These are phyloP conservation scores for Nomada ruficornis DNA, from an alignment of 2,888 invertebrate genomes.

Conservation along the genomic window DNA sequence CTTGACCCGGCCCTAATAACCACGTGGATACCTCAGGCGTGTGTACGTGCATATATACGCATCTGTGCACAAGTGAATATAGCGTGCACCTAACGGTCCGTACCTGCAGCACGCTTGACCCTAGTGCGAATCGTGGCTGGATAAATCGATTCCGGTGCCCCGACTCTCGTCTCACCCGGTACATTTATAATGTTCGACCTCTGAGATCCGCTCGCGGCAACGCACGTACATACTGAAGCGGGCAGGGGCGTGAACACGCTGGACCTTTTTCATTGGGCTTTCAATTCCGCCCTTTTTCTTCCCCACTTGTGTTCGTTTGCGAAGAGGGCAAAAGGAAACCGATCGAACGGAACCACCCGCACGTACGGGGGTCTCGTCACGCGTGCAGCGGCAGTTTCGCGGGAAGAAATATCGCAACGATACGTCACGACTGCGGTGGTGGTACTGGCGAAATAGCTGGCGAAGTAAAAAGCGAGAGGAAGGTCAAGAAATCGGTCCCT, in stretches of 20 bases:
- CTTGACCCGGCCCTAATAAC: slow-evolving; percentile 14
- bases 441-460: slow-evolving; percentile 39
- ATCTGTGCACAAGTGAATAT: not conserved
- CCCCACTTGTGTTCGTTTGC: slow-evolving; percentile 1
- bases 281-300: slow-evolving; percentile 71
- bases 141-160: slow-evolving; percentile 68
- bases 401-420: slow-evolving; percentile 57
- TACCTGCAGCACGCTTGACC: slow-evolving; percentile 66
- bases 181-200: slow-evolving; percentile 71
- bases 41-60: not conserved
- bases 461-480: slow-evolving; percentile 38
- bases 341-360: slow-evolving; percentile 59
- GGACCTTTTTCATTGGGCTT: slow-evolving; percentile 72
- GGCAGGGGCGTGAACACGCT: slow-evolving; percentile 69
- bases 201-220: slow-evolving; percentile 66
- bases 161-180: slow-evolving; percentile 65
- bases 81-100: slow-evolving; percentile 20
- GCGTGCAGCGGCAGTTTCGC: slow-evolving; percentile 34
- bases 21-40: not conserved
- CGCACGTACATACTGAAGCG: slow-evolving; percentile 68
- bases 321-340: slow-evolving; percentile 38
- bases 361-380: slow-evolving; percentile 37
- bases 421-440: slow-evolving; percentile 53
- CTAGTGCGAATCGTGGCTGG: slow-evolving; percentile 51
- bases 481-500: slow-evolving; percentile 49